Evolutionary conservation across 2,797 vertebrate species (phyloP), one percentile per base, ranked within the genome.

Genomic region (Ceryle rudis): DNA sequence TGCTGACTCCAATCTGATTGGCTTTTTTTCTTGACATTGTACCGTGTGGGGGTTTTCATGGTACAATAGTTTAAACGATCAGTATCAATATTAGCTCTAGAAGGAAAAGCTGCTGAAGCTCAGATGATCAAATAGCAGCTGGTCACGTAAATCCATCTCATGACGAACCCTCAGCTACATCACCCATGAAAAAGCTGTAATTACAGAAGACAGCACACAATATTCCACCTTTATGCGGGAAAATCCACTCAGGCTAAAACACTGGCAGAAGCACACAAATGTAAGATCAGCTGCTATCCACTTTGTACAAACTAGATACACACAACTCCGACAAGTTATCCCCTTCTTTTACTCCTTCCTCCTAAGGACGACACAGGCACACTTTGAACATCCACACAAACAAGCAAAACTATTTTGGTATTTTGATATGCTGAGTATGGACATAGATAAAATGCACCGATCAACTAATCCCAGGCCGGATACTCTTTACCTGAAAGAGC

Each of bases 401-500:
- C 31, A 47, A 52, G 8, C 28, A 37, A 19, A 37, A 10, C 3
- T 18, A 5, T 41, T 41, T 54, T 22, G 11, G 19, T 18, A 5
- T 41, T 41, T 54, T 22, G 11, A 21, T 6, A 12, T 0, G 0
- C 22, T 3, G n/a, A 19, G 5, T n/a, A 23, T 0, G 0, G 35
- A 18, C 25, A 26, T 6, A 4, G 37, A 6, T 0, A 0, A 49
- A 18, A 13, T 23, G 8, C 10, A 7, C 23, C 14, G 29, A 60
- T 22, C n/a, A 42, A 37, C 39, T 33, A 6, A 46, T 9, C 4
- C 39, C 33, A 19, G 10, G 41, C 28, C 37, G 25, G 13, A 14
- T 1, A 12, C 20, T 33, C 46, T 79, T 97, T 97, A 99, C 99
- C 99, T 99, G 99, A 67, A 99, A 99, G 85, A 99, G 97, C 64